These are phyloP conservation scores for Arrhopalites spinosus DNA, from an alignment of 2,888 invertebrate genomes.

Conservation along the genomic window DNA sequence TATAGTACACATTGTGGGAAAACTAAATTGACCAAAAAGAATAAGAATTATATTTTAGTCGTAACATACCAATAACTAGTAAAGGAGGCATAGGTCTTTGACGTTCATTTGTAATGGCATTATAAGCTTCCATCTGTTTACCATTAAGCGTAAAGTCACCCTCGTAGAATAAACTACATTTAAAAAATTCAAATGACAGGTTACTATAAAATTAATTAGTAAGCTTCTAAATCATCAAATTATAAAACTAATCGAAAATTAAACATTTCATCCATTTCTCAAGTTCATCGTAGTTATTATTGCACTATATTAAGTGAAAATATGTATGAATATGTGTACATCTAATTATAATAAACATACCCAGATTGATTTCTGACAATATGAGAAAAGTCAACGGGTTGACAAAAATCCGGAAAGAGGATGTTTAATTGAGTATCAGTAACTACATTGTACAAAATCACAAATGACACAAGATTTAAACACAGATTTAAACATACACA, in stretches of 20 bases:
- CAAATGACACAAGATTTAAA: too few species aligned
- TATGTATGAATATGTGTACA: too few species aligned
- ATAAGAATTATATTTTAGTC: too few species aligned
- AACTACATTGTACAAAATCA: too few species aligned
- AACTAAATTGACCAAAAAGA: neutral
- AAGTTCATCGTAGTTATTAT: neutral
- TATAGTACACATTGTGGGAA: conserved; percentile 28
- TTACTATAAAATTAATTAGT: too few species aligned
- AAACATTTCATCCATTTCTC: neutral
- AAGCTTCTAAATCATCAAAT: too few species aligned
- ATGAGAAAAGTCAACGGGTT: conserved; percentile 23
- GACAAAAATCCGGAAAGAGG: conserved; percentile 46
- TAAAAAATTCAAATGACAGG: too few species aligned
- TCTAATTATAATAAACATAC: too few species aligned
- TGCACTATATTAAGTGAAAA: too few species aligned
- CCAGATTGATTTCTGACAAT: conserved; percentile 8
- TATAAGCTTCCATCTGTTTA: conserved; percentile 46
- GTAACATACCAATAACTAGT: conserved; percentile 67
- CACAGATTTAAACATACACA: too few species aligned
- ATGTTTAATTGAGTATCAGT: conserved; percentile 42
- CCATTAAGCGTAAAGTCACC: conserved; percentile 47
- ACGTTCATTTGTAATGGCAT: conserved; percentile 39
- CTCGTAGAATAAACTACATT: conserved; percentile 43
- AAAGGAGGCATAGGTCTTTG: conserved; percentile 67
- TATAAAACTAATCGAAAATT: neutral